Evolutionary conservation across 2,113 vertebrate species (phyloP).

Genomic region (Eira barbara): DNA sequence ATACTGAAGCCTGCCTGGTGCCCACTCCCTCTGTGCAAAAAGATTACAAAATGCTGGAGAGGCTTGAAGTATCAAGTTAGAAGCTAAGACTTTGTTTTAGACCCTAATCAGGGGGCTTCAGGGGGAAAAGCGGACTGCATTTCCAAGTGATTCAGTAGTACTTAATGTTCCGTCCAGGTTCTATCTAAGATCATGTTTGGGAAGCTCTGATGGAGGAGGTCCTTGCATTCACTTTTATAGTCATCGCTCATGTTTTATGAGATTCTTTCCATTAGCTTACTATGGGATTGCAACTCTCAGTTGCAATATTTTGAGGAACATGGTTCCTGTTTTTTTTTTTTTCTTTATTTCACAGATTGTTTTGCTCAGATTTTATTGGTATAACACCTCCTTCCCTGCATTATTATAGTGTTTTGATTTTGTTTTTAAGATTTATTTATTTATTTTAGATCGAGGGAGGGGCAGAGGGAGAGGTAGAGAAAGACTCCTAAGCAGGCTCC

Average conservation of each 20-base stretch:
- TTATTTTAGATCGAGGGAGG: not conserved
- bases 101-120: not conserved
- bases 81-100: not conserved
- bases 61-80: not conserved
- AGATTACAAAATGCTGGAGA: not conserved
- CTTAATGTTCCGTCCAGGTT: not conserved
- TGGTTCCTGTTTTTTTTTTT: not conserved
- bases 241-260: not conserved
- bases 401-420: not conserved
- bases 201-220: not conserved
- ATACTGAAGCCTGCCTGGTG: not conserved
- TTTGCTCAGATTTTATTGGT: not conserved
- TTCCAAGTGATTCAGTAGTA: not conserved
- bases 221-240: not conserved
- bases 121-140: not conserved
- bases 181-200: not conserved
- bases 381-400: not conserved
- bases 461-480: not conserved
- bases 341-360: not conserved
- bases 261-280: not conserved
- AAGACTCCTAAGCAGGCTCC: not conserved
- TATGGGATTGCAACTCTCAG: not conserved
- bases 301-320: fast-evolving
- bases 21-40: not conserved
- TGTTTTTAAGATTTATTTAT: not conserved